phyloP scores from a whole-genome alignment of 2,888 invertebrate genomes.

The Microplitis manilae region DNA sequence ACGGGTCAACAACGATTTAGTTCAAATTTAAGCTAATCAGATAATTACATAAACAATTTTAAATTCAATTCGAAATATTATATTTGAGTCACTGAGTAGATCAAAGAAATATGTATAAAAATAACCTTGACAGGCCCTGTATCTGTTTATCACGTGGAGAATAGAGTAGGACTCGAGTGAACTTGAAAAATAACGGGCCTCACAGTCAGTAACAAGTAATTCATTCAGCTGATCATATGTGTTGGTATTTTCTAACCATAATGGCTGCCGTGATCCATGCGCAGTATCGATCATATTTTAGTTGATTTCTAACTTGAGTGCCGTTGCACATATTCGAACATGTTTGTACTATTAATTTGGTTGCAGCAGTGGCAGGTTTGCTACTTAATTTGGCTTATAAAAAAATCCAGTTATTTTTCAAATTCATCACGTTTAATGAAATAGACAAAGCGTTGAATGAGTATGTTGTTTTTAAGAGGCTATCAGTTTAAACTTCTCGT shows the following conservation, averaged over 20 bases:
- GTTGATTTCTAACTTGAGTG: constrained; percentile 40
- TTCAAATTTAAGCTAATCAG: no score
- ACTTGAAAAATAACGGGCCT: constrained; percentile 51
- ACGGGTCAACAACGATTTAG: no score
- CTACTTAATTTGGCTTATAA: constrained; percentile 5
- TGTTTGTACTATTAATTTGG: constrained; percentile 11
- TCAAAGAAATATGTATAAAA: background rate
- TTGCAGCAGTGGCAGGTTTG: constrained; percentile 14
- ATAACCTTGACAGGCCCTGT: background rate
- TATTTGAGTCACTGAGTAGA: no score
- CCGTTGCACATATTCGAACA: constrained; percentile 30
- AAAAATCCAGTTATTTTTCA: constrained; percentile 16
- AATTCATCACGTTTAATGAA: constrained; percentile 15
- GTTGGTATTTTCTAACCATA: constrained; percentile 50
- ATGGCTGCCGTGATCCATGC: constrained; percentile 64
- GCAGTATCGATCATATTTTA: constrained; percentile 60
- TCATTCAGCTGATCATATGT: constrained; percentile 15
- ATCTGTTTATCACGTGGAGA: background rate
- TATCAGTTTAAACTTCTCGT: constrained; percentile 18
- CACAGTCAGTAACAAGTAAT: constrained; percentile 40
- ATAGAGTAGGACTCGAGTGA: background rate
- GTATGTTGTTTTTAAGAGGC: constrained; percentile 18
- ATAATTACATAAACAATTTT: no score
- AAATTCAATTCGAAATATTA: no score
- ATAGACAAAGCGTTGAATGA: constrained; percentile 12